Evolutionary conservation across 2,888 invertebrate genomes (phyloP), one percentile per base, ranked within the genome.

Genomic region (Lordiphosa fenestrarum): DNA sequence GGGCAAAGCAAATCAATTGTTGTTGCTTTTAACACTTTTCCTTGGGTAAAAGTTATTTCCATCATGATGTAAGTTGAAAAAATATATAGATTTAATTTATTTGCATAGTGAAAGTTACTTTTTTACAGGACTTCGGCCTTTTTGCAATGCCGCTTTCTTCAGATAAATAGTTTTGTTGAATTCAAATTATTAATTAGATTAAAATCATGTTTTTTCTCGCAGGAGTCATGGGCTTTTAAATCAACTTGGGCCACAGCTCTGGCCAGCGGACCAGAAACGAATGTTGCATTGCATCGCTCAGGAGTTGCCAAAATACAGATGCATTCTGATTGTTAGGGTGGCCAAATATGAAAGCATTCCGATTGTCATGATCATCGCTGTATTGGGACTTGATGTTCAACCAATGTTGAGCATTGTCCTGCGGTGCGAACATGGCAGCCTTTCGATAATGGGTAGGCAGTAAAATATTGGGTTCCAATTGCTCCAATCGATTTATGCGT

Each of bases 361-460:
- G 40, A 39, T 56, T 46, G 12, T 56, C 51, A 36, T 35, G 51
- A 7, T 35, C 55, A 52, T 85, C 86, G 47, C 86, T 85, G 25
- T 87, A 87, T 35, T 86, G 76, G 7, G 88, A 85, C 46, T 85
- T 88, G 10, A 86, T 76, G 51, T 73, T 80, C n/a, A 88, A 74
- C 88, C 88, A 87, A 53, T 81, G 69, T 9, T 73, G 73, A 3
- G 64, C 49, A 44, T 48, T 44, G 38, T 81, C 77, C 19, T 64
- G 56, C 0, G 46, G 47, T 9, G 23, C 53, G 49, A 53, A 37
- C 2, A 61, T 53, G 4, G 48, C 39, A 9, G 53, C 47, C 38
- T 63, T 69, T 33, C 39, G 59, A 50, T 53, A 66, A 60, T 55
- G 57, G 33, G 61, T 53, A 10, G 71, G 71, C 3, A 75, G 38